Conservation (phyloP, 2,797 vertebrate species). For the Zenarchopterus dispar region DNA sequence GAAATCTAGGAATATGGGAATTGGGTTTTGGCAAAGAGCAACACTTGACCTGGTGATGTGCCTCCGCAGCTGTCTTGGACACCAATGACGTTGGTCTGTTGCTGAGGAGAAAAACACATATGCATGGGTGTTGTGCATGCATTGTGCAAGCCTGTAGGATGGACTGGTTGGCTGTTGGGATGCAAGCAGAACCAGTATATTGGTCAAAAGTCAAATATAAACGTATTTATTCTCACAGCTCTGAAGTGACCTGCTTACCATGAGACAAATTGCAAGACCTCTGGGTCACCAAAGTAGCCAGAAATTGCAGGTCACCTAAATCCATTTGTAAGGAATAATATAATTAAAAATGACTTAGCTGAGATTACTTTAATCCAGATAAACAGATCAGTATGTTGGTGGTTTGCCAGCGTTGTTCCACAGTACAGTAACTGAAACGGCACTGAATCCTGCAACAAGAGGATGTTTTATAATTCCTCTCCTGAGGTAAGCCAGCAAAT, state of each 20-base stretch:
- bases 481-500: conserved; percentile 4
- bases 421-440: conserved; percentile 12
- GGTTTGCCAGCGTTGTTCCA: conserved; percentile 21
- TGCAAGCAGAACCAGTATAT: conserved; percentile 4
- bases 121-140: conserved; percentile 10
- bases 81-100: conserved; percentile 53
- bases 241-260: conserved; percentile 35
- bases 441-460: conserved; percentile 8
- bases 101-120: conserved; percentile 53
- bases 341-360: conserved; percentile 72
- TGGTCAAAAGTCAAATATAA: conserved; percentile 21
- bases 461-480: conserved; percentile 7
- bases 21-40: conserved; percentile 61
- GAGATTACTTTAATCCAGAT: conserved; percentile 69
- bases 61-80: conserved; percentile 71
- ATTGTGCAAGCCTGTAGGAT: not conserved
- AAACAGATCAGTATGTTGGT: conserved; percentile 61
- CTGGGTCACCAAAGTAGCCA: conserved; percentile 66
- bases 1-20: conserved; percentile 80
- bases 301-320: conserved; percentile 55
- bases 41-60: conserved; percentile 45
- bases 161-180: conserved; percentile 3
- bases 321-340: conserved; percentile 63
- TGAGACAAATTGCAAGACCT: conserved; percentile 39
- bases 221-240: conserved; percentile 27